Conservation (phyloP, 1,140 invertebrate species). For the Myzus persicae region DNA sequence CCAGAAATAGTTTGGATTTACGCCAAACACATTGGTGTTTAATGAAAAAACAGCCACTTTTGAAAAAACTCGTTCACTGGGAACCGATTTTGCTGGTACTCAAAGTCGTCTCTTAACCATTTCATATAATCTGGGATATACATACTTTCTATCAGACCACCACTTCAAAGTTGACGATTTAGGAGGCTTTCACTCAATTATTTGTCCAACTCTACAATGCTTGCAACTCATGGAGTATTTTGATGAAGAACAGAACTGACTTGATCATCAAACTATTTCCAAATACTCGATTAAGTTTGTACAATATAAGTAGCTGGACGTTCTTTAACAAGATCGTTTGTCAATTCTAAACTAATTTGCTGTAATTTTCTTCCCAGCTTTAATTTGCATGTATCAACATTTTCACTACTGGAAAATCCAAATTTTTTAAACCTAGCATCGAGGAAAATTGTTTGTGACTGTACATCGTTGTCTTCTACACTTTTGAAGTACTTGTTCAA, state of each 20-base stretch:
- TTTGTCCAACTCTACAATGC: slow-evolving; percentile 1
- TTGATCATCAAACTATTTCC: slow-evolving; percentile 12
- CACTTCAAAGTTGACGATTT: neutral
- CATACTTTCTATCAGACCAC: too few relatives aligned
- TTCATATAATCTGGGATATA: neutral
- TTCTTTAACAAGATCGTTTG: neutral
- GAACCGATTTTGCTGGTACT: neutral
- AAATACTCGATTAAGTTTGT: neutral
- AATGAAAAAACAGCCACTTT: neutral
- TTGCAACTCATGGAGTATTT: slow-evolving; percentile 8
- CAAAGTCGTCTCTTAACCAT: neutral
- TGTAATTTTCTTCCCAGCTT: neutral
- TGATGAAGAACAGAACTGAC: neutral
- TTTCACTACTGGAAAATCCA: neutral
- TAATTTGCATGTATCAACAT: neutral
- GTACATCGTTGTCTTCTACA: neutral
- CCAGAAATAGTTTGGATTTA: too few relatives aligned
- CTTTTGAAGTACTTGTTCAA: slow-evolving; percentile 4
- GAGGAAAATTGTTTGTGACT: neutral
- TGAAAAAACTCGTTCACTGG: neutral
- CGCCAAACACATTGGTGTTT: too few relatives aligned
- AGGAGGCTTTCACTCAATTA: slow-evolving; percentile 1
- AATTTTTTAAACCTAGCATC: neutral
- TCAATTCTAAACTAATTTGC: neutral
- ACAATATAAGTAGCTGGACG: neutral